phyloP scores from a whole-genome alignment of 2,113 vertebrate genomes.

The Elephantulus edwardii region DNA sequence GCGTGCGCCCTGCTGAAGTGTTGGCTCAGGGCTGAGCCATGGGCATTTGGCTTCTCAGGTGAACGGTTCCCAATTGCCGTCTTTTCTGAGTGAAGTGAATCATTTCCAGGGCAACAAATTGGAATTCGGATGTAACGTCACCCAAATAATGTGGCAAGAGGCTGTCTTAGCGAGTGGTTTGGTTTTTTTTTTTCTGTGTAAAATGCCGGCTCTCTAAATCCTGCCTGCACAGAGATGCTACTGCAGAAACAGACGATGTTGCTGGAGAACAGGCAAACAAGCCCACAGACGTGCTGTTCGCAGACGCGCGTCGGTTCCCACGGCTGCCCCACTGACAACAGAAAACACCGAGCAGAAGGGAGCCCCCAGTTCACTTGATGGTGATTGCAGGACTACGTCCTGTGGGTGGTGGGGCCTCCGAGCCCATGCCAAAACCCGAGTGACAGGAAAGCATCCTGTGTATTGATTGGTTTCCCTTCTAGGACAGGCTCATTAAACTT shows the following conservation, averaged over 20 bases:
- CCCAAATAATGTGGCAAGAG: constrained; percentile 42
- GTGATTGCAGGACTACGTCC: constrained; percentile 65
- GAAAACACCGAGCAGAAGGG: constrained; percentile 75
- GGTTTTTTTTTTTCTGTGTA: constrained; percentile 79
- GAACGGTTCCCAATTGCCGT: constrained; percentile 31
- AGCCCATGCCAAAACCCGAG: constrained; percentile 43
- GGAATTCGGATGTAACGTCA: constrained; percentile 47
- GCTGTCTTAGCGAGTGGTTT: constrained; percentile 66
- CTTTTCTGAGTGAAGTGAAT: constrained; percentile 68
- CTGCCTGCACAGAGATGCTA: constrained; percentile 80
- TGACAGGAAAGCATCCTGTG: constrained; percentile 59
- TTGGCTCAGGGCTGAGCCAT: constrained; percentile 1
- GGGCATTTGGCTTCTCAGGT: constrained; percentile 60
- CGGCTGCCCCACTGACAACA: constrained; percentile 81
- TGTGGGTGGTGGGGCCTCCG: constrained; percentile 43
- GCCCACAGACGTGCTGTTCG: constrained; percentile 84
- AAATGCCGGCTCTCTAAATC: constrained; percentile 79
- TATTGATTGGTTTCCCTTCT: constrained; percentile 64
- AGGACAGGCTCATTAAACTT: constrained; percentile 78
- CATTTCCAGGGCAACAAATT: constrained; percentile 58
- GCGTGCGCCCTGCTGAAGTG: no score
- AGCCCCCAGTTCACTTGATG: constrained; percentile 74
- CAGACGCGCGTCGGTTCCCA: constrained; percentile 80
- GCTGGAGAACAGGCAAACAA: constrained; percentile 82
- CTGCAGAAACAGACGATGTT: constrained; percentile 83